phyloP scores from a whole-genome alignment of 2,113 vertebrate species.

The Sceloporus undulatus region DNA sequence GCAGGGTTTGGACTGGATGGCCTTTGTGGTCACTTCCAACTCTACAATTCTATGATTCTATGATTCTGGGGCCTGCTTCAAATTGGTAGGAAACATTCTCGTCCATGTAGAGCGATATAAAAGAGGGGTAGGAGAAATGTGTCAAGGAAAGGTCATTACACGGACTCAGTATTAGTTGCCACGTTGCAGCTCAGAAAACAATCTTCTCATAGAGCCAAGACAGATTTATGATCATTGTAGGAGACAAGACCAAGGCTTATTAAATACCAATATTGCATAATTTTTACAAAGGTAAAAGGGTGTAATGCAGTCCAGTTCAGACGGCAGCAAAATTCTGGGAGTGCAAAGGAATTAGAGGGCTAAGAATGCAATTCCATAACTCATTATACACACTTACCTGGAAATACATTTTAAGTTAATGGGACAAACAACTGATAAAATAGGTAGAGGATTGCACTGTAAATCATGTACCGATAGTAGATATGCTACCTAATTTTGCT shows the following conservation, averaged over 20 bases:
- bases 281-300: background rate
- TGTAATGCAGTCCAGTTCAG: background rate
- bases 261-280: background rate
- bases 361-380: background rate
- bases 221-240: background rate
- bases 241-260: background rate
- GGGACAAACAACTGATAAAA: background rate
- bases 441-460: background rate
- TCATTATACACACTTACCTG: background rate
- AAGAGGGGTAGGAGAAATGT: background rate
- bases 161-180: background rate
- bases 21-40: too few species aligned
- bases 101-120: background rate
- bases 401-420: background rate
- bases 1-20: too few species aligned
- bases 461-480: too few species aligned
- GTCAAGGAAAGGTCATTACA: background rate
- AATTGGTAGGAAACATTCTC: background rate
- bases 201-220: background rate
- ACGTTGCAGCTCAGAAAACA: background rate
- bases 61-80: background rate
- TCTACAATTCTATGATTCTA: too few species aligned
- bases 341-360: background rate
- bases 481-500: too few species aligned
- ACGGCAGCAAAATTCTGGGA: background rate